These are phyloP conservation scores for Onthophagus sagittarius DNA, from an alignment of 2,888 invertebrate species.

Conservation along the genomic window DNA sequence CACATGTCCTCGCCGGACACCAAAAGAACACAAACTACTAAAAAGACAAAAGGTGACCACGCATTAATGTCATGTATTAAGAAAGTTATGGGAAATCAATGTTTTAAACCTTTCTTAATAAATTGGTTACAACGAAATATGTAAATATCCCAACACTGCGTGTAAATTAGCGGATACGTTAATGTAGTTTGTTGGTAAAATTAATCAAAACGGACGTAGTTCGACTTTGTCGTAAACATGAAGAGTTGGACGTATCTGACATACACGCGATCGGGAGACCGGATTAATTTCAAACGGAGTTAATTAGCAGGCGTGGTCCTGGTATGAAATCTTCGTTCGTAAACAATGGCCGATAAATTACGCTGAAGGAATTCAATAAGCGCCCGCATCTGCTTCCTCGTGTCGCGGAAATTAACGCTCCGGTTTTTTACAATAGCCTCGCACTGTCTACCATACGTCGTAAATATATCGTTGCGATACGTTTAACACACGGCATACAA, in stretches of 20 bases:
- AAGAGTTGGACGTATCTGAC: not conserved
- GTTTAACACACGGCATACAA: not conserved
- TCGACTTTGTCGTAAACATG: not conserved
- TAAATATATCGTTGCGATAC: not conserved
- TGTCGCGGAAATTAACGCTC: not conserved
- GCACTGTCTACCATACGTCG: not conserved
- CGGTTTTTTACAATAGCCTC: not conserved
- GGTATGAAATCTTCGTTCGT: not conserved
- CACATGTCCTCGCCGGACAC: slow-evolving; percentile 29
- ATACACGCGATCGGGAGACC: not conserved
- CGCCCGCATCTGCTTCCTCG: not conserved
- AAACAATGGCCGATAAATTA: not conserved
- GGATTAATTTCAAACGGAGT: not conserved
- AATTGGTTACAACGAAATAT: not conserved
- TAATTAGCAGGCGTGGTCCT: not conserved
- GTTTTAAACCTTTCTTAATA: not conserved
- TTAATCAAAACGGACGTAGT: not conserved
- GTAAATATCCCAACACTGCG: not conserved
- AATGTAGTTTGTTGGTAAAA: not conserved
- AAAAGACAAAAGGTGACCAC: not conserved
- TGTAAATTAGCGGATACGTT: not conserved
- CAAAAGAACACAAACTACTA: not conserved
- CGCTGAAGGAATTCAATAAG: not conserved
- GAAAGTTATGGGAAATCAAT: not conserved
- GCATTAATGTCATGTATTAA: not conserved